Base-by-base conservation (phyloP, 2,888 invertebrate genomes). In the Sphecodes monilicornis region DNA sequence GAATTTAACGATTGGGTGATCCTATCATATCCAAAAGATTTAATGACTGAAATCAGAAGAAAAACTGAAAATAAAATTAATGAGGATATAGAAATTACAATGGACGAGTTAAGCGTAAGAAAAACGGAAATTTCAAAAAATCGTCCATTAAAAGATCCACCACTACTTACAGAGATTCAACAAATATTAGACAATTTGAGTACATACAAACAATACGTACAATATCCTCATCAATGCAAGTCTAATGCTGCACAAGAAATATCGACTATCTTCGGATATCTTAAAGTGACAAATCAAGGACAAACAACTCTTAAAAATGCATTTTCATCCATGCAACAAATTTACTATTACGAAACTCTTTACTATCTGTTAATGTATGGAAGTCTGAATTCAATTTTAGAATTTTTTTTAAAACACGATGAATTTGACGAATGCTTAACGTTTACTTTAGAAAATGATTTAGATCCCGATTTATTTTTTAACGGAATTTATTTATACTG, bases 351-450 rank as follows among this genome's bases (percentile, higher is more conserved):
- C 84, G 98, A 98, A 95, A 98, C 98, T 90, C 94, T 98, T 2
- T 98, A 97, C 93, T 99, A 98, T 94, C 95, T 98, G 4, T 96
- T 96, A 4, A 97, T 96, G 82, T 98, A 98, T 92, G 98, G 98
- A 0, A 97, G 97, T 4, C 97, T 97, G 91, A 95, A 96, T 0
- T 97, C 97, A 16, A 96, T 97, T 78, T 96, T 98, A 76, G 96
- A 96, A 82, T 98, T 98, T 93, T 97, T 97, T 88, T 96, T 98
- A 89, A 96, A 96, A 81, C 97, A 98, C 89, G 96, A 97, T 22
- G 97, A 97, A 88, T 95, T 97, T 88, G 94, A 95, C 10, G 97
- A 97, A 76, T 97, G 98, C 13, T 95, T 98, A 13, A 95, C 96
- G 77, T 97, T 97, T 91, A 96, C 97, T 76, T 95, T 97, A 26